phyloP scores from a whole-genome alignment of 1,140 invertebrate genomes.

The Magallana angulata region DNA sequence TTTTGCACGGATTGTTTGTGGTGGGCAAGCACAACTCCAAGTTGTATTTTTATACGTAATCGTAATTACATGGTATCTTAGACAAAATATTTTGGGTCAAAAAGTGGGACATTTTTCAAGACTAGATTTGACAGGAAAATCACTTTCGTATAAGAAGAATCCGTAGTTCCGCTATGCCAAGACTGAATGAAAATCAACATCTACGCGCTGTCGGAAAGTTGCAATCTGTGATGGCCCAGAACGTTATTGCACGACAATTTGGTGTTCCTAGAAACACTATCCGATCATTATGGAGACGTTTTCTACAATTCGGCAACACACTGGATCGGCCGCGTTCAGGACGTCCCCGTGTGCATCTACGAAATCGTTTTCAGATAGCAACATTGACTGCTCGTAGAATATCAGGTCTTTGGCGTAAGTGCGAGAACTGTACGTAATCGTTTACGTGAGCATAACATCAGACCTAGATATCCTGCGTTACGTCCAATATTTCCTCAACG shows the following conservation, averaged over 20 bases:
- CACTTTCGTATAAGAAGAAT: not conserved
- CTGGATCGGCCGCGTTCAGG: not conserved
- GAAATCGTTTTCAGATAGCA: not conserved
- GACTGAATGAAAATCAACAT: not conserved
- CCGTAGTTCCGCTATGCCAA: not conserved
- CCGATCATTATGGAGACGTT: not conserved
- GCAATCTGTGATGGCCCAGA: not conserved
- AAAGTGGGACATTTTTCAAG: no score
- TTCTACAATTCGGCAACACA: not conserved
- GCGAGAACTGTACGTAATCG: not conserved
- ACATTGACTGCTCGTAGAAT: not conserved
- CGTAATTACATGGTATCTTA: no score
- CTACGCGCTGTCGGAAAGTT: not conserved
- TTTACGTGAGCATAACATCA: not conserved
- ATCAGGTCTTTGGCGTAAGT: not conserved
- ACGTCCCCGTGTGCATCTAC: not conserved
- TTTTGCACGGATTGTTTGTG: no score
- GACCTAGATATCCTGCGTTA: not conserved
- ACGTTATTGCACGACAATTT: not conserved
- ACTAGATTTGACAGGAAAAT: no score
- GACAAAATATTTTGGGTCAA: no score
- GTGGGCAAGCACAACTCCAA: no score
- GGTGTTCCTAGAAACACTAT: not conserved
- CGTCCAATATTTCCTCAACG: not conserved
- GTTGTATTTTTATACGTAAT: no score